Base-by-base conservation (phyloP, 2,888 invertebrate species). In the Steromphala cineraria region DNA sequence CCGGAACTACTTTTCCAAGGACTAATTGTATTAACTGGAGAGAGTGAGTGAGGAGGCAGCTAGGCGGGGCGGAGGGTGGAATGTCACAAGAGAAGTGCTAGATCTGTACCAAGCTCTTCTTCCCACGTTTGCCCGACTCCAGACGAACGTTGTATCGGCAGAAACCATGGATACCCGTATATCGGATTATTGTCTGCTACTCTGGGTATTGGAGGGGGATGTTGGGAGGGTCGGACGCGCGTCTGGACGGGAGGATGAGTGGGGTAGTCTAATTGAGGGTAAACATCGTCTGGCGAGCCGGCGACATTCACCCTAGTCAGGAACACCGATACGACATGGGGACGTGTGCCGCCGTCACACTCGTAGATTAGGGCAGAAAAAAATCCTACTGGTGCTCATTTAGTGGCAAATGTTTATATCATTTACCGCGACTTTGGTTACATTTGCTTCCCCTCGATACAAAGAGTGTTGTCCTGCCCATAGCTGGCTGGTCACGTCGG, bases 181-280 rank as follows among this genome's bases (percentile, higher is more conserved):
- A 71, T 71, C 71, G 71, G 71, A 71, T 71, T 71, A 71, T 71
- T 40, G 71, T 71, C 71, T 71, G 71, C 71, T 71, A 40, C 71
- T 40, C 31, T 71, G 40, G 40, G 71, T 19, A 19, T 31, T 31
- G 40, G 71, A 40, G 31, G 36, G 71, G 71, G 36, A 36, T 28
- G 71, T 17, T 19, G 36, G 71, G 71, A 71, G 71, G 46, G 46
- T 36, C 40, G 19, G 71, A 71, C 71, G 71, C 71, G 36, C 36
- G 40, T 71, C 36, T 40, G 36, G 36, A 17, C n/a, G 19, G 71
- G 19, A 36, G 36, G 40, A 40, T 40, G 71, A 71, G 71, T 19
- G 40, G 31, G 40, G 28, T 28, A 36, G 71, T 71, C 71, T 71
- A 71, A 71, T 31, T 71, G 71, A 71, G 19, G 31, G 71, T 71